Evolutionary conservation across 2,888 invertebrate species (phyloP).

Genomic region (Gandaritis pyraliata): DNA sequence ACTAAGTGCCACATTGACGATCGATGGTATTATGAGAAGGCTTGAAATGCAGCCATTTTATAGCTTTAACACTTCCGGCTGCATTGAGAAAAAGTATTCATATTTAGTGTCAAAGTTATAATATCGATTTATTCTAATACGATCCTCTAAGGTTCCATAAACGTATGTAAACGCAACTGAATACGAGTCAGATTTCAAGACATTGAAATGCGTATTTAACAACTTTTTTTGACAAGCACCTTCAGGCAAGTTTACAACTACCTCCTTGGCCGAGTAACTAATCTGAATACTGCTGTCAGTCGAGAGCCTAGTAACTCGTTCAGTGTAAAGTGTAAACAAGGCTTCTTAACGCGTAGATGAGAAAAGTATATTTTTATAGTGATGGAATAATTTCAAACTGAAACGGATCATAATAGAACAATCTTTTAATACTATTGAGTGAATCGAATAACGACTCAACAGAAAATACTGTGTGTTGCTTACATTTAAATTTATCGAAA

Average conservation of each 20-base stretch:
- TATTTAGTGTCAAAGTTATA: slow-evolving; percentile 16
- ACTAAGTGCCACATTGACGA: slow-evolving; percentile 69
- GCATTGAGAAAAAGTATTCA: slow-evolving; percentile 37
- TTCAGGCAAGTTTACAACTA: not conserved
- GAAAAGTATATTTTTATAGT: slow-evolving; percentile 4
- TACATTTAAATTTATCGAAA: slow-evolving; percentile 33
- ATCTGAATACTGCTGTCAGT: not conserved
- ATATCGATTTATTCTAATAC: slow-evolving; percentile 20
- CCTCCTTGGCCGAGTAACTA: not conserved
- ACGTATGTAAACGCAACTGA: not conserved
- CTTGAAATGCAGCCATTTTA: slow-evolving; percentile 49
- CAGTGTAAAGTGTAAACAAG: slow-evolving; percentile 11
- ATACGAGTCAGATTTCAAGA: not conserved
- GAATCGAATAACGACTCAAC: slow-evolving; percentile 9
- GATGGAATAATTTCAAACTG: not conserved
- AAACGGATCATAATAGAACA: slow-evolving; percentile 16
- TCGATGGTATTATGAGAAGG: slow-evolving; percentile 40
- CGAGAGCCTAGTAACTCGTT: slow-evolving; percentile 1
- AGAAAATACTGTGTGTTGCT: slow-evolving; percentile 12
- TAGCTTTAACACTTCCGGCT: slow-evolving; percentile 43
- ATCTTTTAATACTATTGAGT: slow-evolving; percentile 16
- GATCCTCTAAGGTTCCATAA: not conserved
- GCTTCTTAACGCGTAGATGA: not conserved
- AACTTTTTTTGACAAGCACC: not conserved
- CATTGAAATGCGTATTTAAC: not conserved